Evolutionary conservation across 2,888 invertebrate species (phyloP), one percentile per base, ranked within the genome.

Genomic region (Anarsia innoxiella): DNA sequence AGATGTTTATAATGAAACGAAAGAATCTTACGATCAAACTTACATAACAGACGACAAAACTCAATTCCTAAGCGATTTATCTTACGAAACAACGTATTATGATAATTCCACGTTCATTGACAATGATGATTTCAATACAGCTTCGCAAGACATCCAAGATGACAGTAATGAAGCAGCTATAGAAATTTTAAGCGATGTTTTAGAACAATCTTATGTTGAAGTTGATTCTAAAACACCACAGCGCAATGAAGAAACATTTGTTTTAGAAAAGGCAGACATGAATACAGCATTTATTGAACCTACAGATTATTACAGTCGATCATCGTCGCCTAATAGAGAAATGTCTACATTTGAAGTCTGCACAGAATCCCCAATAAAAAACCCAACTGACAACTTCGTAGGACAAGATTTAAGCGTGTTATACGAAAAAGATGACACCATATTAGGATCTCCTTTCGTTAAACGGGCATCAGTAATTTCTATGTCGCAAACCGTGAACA

Each of bases 401-500:
- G 50, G 49, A 1, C 47, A 55, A 3, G 62, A 68, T 6, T 37
- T 65, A 1, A 61, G 57, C n/a, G 46, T 57, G 8, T 31, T 66
- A 0, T 68, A 71, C 9, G 67, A 74, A 37, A 68, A 56, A 33
- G 61, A 70, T 1, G 68, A 71, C 2, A 56, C 59, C 0, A 44
- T 72, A 23, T 30, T 68, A 1, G 65, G 64, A 0, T 83, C 82
- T 0, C 80, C 84, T 0, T 77, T 83, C 30, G 45, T 67, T 0
- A 80, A 65, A 43, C 62, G 56, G 34, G 54, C 68, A 0, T 56
- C 74, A 0, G 66, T 84, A 0, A 60, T 82, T 15, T 59, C 83
- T 0, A 85, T 85, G 78, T 78, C 79, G 0, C 83, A 76, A 26
- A 79, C 65, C 0, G 68, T 63, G 30, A 68, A 78, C 25, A 63